Percentiles rank a stretch among this genome's conserved stretches.
phyloP scores from a whole-genome alignment of 2,888 invertebrate species.

The Synergus itoensis region DNA sequence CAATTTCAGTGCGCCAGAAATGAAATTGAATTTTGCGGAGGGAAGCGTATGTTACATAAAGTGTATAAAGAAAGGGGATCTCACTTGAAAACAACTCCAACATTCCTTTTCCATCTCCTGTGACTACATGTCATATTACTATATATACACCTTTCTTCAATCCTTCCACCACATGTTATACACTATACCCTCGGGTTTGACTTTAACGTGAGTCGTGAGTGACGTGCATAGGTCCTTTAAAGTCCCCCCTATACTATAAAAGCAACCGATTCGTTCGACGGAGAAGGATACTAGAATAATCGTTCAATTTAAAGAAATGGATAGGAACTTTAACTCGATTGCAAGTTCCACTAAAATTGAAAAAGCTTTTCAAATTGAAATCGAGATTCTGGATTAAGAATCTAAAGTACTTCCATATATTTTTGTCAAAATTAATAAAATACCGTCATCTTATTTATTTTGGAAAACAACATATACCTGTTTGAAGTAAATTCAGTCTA shows the following conservation, averaged over 20 bases:
- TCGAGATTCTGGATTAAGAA: background rate
- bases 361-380: background rate
- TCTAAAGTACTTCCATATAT: background rate
- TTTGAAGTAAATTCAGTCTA: no score
- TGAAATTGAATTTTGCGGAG: slow-evolving; percentile 9
- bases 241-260: background rate
- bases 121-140: background rate
- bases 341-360: background rate
- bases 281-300: slow-evolving; percentile 19
- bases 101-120: slow-evolving; percentile 18
- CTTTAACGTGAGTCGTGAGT: slow-evolving; percentile 7
- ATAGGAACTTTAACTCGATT: slow-evolving; percentile 20
- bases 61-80: background rate
- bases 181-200: slow-evolving; percentile 16
- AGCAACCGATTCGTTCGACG: slow-evolving; percentile 6
- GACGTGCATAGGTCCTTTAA: background rate
- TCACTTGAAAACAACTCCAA: slow-evolving; percentile 1
- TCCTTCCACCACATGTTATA: slow-evolving; percentile 27
- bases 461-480: no score
- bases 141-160: slow-evolving; percentile 13
- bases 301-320: slow-evolving; percentile 11
- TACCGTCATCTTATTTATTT: no score
- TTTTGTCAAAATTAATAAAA: no score
- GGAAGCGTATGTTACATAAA: background rate
- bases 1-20: background rate